Percentiles rank a stretch among this genome's conserved stretches.
Conservation (phyloP, 2,113 vertebrate genomes). For the Antigone vipio region DNA sequence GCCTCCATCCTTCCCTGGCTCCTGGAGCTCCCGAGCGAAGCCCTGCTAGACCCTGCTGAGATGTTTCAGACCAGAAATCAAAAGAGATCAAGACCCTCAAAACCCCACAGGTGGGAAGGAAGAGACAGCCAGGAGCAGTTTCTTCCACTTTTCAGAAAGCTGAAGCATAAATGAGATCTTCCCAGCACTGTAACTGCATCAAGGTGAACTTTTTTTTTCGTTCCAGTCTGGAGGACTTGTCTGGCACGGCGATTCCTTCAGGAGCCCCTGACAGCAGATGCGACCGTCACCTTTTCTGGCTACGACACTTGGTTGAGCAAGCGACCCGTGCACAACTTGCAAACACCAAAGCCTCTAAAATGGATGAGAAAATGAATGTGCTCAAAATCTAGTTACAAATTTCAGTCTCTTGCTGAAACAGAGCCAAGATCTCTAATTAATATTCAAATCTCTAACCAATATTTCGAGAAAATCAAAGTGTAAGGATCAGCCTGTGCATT, state of each 20-base stretch:
- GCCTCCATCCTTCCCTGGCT: neutral
- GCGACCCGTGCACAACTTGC: neutral
- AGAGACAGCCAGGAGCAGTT: neutral
- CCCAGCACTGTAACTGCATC: neutral
- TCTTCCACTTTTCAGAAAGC: neutral
- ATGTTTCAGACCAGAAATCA: neutral
- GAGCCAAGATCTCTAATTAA: neutral
- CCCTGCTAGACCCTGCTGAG: neutral
- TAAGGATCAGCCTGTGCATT: neutral
- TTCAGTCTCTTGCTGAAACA: neutral
- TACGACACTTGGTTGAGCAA: neutral
- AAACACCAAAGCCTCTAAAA: neutral
- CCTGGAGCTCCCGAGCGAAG: neutral
- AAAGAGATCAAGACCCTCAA: neutral
- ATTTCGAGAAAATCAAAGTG: constrained; percentile 2
- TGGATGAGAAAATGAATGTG: neutral
- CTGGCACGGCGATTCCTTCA: neutral
- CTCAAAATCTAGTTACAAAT: neutral
- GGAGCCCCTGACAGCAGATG: neutral
- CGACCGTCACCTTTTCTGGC: fast-evolving
- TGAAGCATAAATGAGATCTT: neutral
- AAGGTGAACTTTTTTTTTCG: neutral
- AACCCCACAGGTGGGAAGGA: neutral
- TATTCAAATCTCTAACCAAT: constrained; percentile 16
- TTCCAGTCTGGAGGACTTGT: neutral